Evolutionary conservation across 1,140 invertebrate species (phyloP), one percentile per base, ranked within the genome.

Genomic region (Temnothorax curvispinosus): DNA sequence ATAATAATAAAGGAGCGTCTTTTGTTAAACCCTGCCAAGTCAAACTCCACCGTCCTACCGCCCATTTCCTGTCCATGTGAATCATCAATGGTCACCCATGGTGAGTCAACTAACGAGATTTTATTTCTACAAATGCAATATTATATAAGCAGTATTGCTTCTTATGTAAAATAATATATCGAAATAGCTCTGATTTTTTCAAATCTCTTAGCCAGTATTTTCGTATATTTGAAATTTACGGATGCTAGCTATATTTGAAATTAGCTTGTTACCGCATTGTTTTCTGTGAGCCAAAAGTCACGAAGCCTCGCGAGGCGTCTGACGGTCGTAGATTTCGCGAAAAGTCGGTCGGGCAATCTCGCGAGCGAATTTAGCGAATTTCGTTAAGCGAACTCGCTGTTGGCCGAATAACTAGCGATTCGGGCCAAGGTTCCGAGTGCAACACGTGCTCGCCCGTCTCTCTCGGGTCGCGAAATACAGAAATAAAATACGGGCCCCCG

Each of bases 1-100:
- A 84, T 75, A 93, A 91, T 86, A 93, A 93, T 92, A 92, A 92
- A 93, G 91, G 41, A 75, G 69, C 80, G 87, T 92, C 89, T 92
- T 92, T 93, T 93, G 91, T 93, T 93, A 93, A 92, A 89, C 38
- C 67, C 86, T 13, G 60, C 76, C 52, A 32, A 47, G 44, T 74
- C 13, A 7, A 62, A 78, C 60, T 21, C 4, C 32, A 18, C 15
- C 35, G 18, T 50, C 60, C 69, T 5, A 18, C 8, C 18, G 11
- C 32, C 44, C 50, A 32, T 8, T 69, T 32, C 35, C n/a, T 5
- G 13, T 44, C 27, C 8, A 54, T 8, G 56, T 47, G 27, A 86
- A 15, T 81, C 64, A 27, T 77, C 41, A 21, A 18, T 9, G 41
- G 13, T 44, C 35, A 52, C 21, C 35, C 18, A 15, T 13, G 80